These are phyloP conservation scores for Ptilodon capucinus DNA, from an alignment of 2,888 invertebrate species.

Conservation along the genomic window DNA sequence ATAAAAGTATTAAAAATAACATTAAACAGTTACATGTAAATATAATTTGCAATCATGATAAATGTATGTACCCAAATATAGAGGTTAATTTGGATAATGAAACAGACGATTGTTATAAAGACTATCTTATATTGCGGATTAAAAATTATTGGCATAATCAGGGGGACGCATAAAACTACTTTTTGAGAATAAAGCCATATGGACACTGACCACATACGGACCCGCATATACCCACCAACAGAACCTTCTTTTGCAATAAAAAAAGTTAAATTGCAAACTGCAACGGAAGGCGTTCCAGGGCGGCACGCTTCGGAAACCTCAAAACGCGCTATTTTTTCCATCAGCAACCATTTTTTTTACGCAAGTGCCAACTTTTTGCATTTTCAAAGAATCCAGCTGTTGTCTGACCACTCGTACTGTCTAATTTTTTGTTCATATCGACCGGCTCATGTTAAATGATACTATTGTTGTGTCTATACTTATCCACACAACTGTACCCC, in stretches of 20 bases:
- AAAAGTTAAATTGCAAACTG: conserved; percentile 53
- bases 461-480: no score
- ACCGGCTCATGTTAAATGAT: conserved; percentile 58
- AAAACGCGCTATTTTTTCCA: conserved; percentile 48
- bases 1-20: no score
- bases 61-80: no score
- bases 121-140: no score
- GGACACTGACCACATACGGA: conserved; percentile 49
- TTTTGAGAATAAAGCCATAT: conserved; percentile 46
- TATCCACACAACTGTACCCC: no score
- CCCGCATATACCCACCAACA: conserved; percentile 22
- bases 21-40: no score
- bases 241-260: conserved; percentile 46
- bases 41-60: no score
- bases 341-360: conserved; percentile 34
- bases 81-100: no score
- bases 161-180: no score
- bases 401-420: conserved; percentile 73
- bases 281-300: conserved; percentile 60
- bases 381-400: conserved; percentile 61
- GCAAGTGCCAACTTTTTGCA: conserved; percentile 31
- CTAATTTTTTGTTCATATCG: conserved; percentile 49
- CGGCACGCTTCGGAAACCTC: conserved; percentile 72
- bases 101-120: no score
- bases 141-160: no score